Evolutionary conservation across 2,113 vertebrate genomes (phyloP).

Genomic region (Catharus minimus): DNA sequence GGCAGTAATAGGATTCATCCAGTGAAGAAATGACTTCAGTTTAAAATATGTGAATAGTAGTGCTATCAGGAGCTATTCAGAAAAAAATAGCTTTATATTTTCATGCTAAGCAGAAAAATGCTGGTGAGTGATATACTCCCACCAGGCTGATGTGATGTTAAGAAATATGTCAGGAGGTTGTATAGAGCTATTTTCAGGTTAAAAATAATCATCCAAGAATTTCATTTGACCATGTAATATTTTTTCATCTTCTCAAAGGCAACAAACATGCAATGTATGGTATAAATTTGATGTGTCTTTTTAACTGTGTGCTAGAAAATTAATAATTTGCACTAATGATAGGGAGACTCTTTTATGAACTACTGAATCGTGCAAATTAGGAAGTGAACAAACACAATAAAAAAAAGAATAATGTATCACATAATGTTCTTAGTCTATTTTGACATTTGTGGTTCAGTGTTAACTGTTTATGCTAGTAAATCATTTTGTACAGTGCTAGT

Average conservation of each 20-base stretch:
- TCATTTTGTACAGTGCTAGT: neutral
- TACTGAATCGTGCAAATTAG: neutral
- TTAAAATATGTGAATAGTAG: neutral
- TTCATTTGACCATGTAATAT: neutral
- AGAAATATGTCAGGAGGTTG: neutral
- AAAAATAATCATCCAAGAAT: neutral
- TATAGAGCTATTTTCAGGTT: neutral
- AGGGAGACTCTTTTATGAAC: neutral
- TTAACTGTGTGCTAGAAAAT: neutral
- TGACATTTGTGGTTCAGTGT: neutral
- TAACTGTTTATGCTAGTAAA: neutral
- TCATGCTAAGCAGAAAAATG: neutral
- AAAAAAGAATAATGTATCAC: neutral
- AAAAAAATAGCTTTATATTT: slow-evolving; percentile 26
- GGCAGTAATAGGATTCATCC: neutral
- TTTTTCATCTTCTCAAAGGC: neutral
- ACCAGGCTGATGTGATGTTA: neutral
- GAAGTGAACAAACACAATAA: neutral
- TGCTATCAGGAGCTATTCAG: neutral
- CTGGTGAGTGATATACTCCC: neutral
- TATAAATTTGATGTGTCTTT: neutral
- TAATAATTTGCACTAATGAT: neutral
- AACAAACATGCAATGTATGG: neutral
- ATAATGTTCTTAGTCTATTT: neutral
- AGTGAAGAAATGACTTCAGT: neutral